These are phyloP conservation scores for Ellobius talpinus DNA, from an alignment of 2,113 vertebrate genomes.

Conservation along the genomic window DNA sequence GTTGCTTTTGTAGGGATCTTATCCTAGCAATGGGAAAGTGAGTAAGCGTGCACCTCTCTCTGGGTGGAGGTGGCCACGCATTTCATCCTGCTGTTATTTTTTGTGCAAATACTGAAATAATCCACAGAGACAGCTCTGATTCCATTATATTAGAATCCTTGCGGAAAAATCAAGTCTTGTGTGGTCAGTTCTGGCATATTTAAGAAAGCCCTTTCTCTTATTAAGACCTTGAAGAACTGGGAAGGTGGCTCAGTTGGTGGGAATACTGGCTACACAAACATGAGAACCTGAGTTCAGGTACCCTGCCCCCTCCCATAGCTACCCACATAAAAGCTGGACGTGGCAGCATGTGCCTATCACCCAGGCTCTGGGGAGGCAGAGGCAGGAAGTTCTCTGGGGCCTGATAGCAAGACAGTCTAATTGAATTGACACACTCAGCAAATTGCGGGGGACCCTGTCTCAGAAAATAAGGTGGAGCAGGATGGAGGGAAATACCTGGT, in stretches of 20 bases:
- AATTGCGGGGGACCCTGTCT: background rate
- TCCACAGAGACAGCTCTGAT: background rate
- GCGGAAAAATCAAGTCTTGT: conserved; percentile 7
- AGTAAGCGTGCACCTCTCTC: background rate
- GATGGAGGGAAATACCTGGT: background rate
- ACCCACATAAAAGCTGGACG: background rate
- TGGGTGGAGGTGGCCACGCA: rapidly evolving
- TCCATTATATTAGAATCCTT: background rate
- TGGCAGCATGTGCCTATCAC: no score
- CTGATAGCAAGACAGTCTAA: background rate
- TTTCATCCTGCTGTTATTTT: background rate
- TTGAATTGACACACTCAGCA: no score
- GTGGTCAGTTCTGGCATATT: background rate
- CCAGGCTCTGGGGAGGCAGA: background rate
- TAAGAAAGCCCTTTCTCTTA: conserved; percentile 19
- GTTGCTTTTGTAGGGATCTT: background rate
- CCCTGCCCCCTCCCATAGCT: background rate
- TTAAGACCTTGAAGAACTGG: background rate
- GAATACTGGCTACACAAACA: background rate
- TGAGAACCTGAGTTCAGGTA: background rate
- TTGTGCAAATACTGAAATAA: background rate
- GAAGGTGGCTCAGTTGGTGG: no score
- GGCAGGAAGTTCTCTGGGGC: background rate
- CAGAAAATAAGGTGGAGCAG: no score
- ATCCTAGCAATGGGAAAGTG: background rate